phyloP scores from a whole-genome alignment of 2,113 vertebrate species.

The Pedetes capensis region DNA sequence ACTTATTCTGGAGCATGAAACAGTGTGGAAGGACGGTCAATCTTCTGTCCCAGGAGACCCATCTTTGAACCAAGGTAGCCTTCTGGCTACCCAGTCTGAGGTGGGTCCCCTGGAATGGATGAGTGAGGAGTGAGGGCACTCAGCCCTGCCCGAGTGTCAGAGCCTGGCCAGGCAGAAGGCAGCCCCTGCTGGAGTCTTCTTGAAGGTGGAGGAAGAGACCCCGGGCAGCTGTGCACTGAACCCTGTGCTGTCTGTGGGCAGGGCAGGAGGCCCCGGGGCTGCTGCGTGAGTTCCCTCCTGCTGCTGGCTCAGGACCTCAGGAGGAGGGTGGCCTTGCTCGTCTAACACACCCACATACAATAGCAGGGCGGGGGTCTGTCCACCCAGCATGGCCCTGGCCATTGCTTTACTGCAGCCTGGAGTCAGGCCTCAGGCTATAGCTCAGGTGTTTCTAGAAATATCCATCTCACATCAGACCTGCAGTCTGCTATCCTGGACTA shows the following conservation, averaged over 20 bases:
- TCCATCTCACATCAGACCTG: accelerated
- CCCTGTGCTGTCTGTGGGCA: no score
- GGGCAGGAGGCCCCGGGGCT: no score
- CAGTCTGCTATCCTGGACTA: not conserved
- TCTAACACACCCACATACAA: accelerated
- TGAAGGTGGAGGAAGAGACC: not conserved
- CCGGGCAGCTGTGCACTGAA: accelerated
- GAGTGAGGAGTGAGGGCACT: no score
- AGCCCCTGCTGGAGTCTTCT: accelerated
- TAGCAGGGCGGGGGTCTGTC: no score
- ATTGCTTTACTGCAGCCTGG: not conserved
- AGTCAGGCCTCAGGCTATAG: accelerated
- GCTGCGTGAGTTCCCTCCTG: no score
- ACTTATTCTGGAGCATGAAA: accelerated
- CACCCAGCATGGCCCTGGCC: no score
- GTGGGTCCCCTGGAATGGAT: accelerated
- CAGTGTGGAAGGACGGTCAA: accelerated
- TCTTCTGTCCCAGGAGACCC: not conserved
- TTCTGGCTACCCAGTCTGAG: not conserved
- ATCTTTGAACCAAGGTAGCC: accelerated
- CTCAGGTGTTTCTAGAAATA: not conserved
- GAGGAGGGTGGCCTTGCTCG: no score
- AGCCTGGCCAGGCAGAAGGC: accelerated
- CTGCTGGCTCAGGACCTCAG: not conserved
- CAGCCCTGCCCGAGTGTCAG: accelerated